A percentile compares a stretch with the other conserved stretches of the same genome.
These are phyloP conservation scores for Cyanoramphus novaezelandiae DNA, from an alignment of 2,113 vertebrate genomes.

Conservation along the genomic window DNA sequence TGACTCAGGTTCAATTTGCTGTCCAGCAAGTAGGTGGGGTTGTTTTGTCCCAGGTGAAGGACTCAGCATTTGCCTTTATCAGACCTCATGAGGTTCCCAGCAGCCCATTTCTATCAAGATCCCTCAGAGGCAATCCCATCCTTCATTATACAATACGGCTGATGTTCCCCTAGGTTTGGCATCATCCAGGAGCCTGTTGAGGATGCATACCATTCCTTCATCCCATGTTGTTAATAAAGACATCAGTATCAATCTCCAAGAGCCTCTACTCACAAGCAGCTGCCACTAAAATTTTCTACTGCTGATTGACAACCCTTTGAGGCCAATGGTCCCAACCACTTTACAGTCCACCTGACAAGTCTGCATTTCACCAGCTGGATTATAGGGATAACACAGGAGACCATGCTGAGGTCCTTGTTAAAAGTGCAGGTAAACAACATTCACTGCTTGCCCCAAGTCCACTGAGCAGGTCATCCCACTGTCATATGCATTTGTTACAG, in stretches of 20 bases:
- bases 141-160: neutral
- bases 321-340: neutral
- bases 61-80: neutral
- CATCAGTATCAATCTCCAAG: neutral
- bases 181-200: neutral
- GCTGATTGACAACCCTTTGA: neutral
- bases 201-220: neutral
- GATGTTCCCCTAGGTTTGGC: neutral
- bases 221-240: neutral
- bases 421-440: neutral
- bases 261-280: neutral
- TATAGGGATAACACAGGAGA: neutral
- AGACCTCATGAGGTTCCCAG: neutral
- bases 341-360: neutral
- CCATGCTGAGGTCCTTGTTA: neutral
- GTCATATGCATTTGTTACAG: neutral
- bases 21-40: neutral
- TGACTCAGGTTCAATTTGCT: neutral
- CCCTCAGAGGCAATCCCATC: neutral
- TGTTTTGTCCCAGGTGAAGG: neutral
- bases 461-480: neutral
- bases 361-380: rapidly evolving
- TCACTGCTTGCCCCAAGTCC: rapidly evolving
- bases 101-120: neutral
- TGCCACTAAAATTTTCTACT: neutral